Evolutionary conservation across 2,797 vertebrate species (phyloP).

Genomic region (Coluber constrictor): DNA sequence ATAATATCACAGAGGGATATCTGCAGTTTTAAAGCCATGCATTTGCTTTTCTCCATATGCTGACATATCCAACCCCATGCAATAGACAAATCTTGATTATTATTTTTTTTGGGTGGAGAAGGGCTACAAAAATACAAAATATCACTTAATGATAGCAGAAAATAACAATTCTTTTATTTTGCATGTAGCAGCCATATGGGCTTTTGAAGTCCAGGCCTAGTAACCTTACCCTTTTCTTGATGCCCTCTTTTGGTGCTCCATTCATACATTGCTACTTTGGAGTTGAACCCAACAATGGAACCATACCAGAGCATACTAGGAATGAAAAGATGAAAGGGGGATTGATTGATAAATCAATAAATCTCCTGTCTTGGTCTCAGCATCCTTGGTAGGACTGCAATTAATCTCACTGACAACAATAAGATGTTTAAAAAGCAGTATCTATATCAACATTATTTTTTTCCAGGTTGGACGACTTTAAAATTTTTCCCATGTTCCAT

Average conservation of each 20-base stretch:
- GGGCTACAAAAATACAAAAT: not conserved
- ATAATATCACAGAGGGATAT: not conserved
- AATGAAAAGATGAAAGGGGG: not conserved
- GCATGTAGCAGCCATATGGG: not conserved
- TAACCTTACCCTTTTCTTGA: not conserved
- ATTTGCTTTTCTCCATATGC: not conserved
- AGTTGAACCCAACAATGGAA: not conserved
- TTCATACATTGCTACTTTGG: not conserved
- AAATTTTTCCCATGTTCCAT: slow-evolving; percentile 38
- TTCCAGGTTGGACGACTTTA: slow-evolving; percentile 24
- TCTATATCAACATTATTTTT: slow-evolving; percentile 2
- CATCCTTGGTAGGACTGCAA: slow-evolving; percentile 41
- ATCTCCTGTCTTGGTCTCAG: not conserved
- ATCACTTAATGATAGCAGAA: not conserved
- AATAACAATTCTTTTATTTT: not conserved
- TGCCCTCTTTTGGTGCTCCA: not conserved
- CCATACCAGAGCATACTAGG: not conserved
- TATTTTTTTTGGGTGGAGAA: not conserved
- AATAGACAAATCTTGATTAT: not conserved
- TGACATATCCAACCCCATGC: not conserved
- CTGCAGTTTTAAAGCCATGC: not conserved
- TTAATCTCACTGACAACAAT: slow-evolving; percentile 43
- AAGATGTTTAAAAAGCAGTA: slow-evolving; percentile 49
- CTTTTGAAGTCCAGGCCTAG: not conserved
- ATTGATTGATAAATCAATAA: slow-evolving; percentile 27